Evolutionary conservation across 2,113 vertebrate species (phyloP), one percentile per base, ranked within the genome.

Genomic region (Gila orcuttii): DNA sequence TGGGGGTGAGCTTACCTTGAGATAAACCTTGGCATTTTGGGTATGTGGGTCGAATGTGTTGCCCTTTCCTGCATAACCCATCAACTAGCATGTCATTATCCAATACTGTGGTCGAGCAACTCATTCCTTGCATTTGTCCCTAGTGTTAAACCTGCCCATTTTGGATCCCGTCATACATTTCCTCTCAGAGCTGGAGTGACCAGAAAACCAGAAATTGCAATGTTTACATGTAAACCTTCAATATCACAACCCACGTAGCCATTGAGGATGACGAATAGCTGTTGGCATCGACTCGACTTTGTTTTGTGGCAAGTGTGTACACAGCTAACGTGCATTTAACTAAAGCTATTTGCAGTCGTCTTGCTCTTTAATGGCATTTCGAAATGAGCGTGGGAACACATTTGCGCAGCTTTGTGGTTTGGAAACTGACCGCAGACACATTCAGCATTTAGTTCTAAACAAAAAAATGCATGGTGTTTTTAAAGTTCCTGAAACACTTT

Each of bases 181-280:
- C 92, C 91, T 93, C 88, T 89, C 90, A 89, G 92, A 90, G 90
- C 91, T 92, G 89, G 87, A 92, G 90, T 93, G 95, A 93, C 94
- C 93, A 95, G 91, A 93, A 95, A 95, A 95, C 91, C 91, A 45
- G 90, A 95, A 95, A 94, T 93, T 93, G 93, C 86, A 94, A 91
- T 94, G 94, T 95, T 94, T 94, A 93, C 94, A 92, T 93, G 93
- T 93, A 93, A 93, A 86, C 93, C 93, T 94, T 95, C 90, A 94
- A 92, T 93, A 93, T 88, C 85, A 83, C 86, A 90, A 90, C 88
- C 84, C 88, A 89, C 79, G 73, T 86, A 91, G 92, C 89, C 92
- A 90, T 92, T 87, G 92, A 87, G 87, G 90, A 94, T 94, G 92
- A 93, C 90, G 94, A 92, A 94, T 93, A 90, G 84, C 90, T 91